These are phyloP conservation scores for Thymelicus lineola DNA, from an alignment of 2,888 invertebrate species.

Conservation along the genomic window DNA sequence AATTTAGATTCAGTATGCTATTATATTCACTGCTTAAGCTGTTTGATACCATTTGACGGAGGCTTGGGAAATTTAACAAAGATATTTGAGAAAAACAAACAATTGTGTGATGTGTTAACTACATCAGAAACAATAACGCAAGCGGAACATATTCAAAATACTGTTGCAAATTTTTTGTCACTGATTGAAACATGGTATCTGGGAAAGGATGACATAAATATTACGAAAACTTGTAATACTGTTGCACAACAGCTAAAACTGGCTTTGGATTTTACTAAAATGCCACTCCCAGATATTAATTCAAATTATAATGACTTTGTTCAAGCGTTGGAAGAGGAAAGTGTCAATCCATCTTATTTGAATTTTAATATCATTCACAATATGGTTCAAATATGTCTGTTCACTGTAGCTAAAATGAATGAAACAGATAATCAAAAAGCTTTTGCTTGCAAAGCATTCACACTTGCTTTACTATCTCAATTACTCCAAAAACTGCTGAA, in stretches of 20 bases:
- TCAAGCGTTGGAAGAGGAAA: slow-evolving; percentile 79
- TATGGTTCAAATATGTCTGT: slow-evolving; percentile 92
- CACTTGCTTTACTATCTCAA: slow-evolving; percentile 92
- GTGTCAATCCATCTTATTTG: slow-evolving; percentile 83
- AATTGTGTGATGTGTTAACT: slow-evolving; percentile 83
- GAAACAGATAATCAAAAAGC: slow-evolving; percentile 91
- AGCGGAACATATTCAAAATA: slow-evolving; percentile 78
- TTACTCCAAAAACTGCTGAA: slow-evolving; percentile 84
- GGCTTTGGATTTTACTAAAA: slow-evolving; percentile 85
- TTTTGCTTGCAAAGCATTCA: slow-evolving; percentile 93
- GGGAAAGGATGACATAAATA: slow-evolving; percentile 86
- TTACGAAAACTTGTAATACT: slow-evolving; percentile 88
- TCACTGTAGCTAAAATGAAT: slow-evolving; percentile 91
- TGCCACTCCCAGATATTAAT: slow-evolving; percentile 80
- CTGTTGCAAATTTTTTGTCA: slow-evolving; percentile 80
- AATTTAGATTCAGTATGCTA: slow-evolving; percentile 95
- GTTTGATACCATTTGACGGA: slow-evolving; percentile 93
- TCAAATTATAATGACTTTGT: slow-evolving; percentile 80
- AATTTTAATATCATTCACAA: slow-evolving; percentile 91
- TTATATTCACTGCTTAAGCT: slow-evolving; percentile 93
- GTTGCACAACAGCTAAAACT: slow-evolving; percentile 90
- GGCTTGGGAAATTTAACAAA: slow-evolving; percentile 94
- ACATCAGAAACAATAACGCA: slow-evolving; percentile 74
- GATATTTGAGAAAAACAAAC: slow-evolving; percentile 88
- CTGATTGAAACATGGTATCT: slow-evolving; percentile 87